These are phyloP conservation scores for Brachionus rubens DNA, from an alignment of 1,140 invertebrate species.

Conservation along the genomic window DNA sequence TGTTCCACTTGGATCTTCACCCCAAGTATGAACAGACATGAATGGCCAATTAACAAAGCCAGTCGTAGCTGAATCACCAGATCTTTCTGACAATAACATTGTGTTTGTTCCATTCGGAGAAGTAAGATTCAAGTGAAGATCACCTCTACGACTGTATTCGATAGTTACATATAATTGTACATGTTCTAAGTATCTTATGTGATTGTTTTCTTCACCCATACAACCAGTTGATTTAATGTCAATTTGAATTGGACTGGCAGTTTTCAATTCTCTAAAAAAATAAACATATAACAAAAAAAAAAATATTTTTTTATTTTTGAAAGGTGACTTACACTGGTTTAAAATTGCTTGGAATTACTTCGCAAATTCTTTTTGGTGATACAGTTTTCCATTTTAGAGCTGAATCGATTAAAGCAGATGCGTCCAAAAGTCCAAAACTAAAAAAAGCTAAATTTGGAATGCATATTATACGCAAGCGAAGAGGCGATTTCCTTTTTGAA, in stretches of 20 bases:
- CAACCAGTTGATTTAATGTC: conserved; percentile 62
- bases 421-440: conserved; percentile 60
- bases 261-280: conserved; percentile 46
- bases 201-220: conserved; percentile 52
- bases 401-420: conserved; percentile 52
- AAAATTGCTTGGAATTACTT: conserved; percentile 47
- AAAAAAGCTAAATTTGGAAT: too few species aligned
- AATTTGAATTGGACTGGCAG: conserved; percentile 52
- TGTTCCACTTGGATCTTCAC: conserved; percentile 53
- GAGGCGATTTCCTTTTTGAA: too few species aligned
- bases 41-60: conserved; percentile 65
- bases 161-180: conserved; percentile 67
- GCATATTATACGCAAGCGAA: too few species aligned
- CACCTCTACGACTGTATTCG: conserved; percentile 71
- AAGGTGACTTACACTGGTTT: conserved; percentile 45
- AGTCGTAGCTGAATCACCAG: conserved; percentile 50
- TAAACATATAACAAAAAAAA: neutral
- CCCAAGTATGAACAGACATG: conserved; percentile 77
- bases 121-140: conserved; percentile 71
- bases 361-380: conserved; percentile 54
- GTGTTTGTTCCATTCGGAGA: conserved; percentile 50
- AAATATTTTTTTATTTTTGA: neutral
- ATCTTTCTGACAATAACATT: conserved; percentile 50
- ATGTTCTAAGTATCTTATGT: conserved; percentile 84
- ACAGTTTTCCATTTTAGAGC: conserved; percentile 53